Percentiles rank a stretch among this genome's conserved stretches.
phyloP scores from a whole-genome alignment of 2,113 vertebrate genomes.

The Gorsachius goisagi region DNA sequence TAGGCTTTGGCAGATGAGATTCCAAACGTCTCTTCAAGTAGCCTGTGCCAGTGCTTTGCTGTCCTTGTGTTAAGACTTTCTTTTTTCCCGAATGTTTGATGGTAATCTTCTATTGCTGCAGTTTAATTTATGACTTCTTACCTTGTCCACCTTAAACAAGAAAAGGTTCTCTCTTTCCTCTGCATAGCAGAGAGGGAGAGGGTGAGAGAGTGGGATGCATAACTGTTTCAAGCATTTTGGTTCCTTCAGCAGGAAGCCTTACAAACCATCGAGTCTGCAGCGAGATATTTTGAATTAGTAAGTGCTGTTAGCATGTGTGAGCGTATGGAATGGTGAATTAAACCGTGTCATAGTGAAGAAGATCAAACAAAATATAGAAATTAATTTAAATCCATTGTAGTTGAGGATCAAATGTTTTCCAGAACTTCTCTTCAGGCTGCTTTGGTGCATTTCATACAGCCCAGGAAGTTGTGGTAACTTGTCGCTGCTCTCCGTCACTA shows the following conservation, averaged over 20 bases:
- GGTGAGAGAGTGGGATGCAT: not conserved
- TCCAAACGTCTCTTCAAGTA: not conserved
- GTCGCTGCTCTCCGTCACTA: not conserved
- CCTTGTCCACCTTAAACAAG: not conserved
- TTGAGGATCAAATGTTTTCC: not conserved
- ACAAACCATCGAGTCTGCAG: not conserved
- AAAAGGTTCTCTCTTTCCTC: not conserved
- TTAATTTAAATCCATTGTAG: not conserved
- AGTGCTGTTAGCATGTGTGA: not conserved
- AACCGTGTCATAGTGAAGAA: not conserved
- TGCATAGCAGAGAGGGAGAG: not conserved
- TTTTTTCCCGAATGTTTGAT: not conserved
- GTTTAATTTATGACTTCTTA: not conserved
- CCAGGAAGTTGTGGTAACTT: not conserved
- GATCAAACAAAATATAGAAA: not conserved
- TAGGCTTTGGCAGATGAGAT: not conserved
- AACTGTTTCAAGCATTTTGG: not conserved
- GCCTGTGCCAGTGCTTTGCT: not conserved
- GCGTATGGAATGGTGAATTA: not conserved
- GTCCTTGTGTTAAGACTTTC: not conserved
- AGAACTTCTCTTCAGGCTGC: not conserved
- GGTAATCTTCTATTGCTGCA: not conserved
- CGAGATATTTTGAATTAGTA: not conserved
- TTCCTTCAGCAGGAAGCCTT: not conserved
- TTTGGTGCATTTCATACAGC: not conserved